phyloP scores from a whole-genome alignment of 2,113 vertebrate species.

The Oncorhynchus gorbuscha region DNA sequence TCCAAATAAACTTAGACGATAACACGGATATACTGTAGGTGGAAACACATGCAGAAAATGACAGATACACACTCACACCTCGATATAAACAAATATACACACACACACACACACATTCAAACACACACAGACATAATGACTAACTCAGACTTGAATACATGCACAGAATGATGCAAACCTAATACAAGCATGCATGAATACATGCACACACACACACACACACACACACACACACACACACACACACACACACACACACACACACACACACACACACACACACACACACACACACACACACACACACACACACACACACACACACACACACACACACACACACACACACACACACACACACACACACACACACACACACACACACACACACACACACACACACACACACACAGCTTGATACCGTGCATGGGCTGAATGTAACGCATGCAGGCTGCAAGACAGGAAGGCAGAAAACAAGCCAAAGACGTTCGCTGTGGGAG shows the following conservation, averaged over 20 bases:
- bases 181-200: not conserved
- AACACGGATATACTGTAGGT: not conserved
- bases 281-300: not conserved
- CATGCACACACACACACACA: not conserved
- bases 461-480: not conserved
- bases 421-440: conserved; percentile 2
- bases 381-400: not conserved
- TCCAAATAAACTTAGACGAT: not conserved
- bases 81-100: not conserved
- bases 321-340: not conserved
- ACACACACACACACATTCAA: not conserved
- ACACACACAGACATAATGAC: not conserved
- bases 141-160: not conserved
- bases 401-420: not conserved
- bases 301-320: not conserved
- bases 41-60: not conserved
- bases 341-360: no score
- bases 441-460: not conserved
- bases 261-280: not conserved
- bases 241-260: not conserved
- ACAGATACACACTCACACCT: not conserved
- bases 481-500: not conserved
- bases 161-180: not conserved
- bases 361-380: not conserved
- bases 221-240: not conserved